Evolutionary conservation across 2,888 invertebrate genomes (phyloP).

Genomic region (Xestia c-nigrum): DNA sequence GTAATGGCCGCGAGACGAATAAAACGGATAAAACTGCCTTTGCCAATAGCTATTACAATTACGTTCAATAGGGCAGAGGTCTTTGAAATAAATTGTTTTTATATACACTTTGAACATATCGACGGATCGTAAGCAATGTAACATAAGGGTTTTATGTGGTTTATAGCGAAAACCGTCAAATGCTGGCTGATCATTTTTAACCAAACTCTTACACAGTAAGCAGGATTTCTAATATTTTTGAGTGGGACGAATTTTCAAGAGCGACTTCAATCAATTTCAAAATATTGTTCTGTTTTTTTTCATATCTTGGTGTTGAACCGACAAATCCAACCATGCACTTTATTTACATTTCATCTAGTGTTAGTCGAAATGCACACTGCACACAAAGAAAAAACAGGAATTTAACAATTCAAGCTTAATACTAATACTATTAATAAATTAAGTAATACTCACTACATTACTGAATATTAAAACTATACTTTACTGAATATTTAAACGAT

Average conservation of each 20-base stretch:
- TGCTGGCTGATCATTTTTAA: background rate
- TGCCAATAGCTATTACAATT: constrained; percentile 52
- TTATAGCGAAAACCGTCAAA: background rate
- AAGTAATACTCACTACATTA: background rate
- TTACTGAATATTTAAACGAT: too few relatives aligned
- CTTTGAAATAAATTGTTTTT: constrained; percentile 47
- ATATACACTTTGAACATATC: constrained; percentile 31
- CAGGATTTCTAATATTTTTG: background rate
- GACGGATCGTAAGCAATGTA: background rate
- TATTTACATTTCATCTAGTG: background rate
- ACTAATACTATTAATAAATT: too few relatives aligned
- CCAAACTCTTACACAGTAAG: background rate
- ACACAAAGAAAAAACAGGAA: background rate
- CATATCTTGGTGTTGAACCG: background rate
- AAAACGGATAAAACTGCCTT: constrained; percentile 64
- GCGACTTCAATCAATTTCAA: background rate
- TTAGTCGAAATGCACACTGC: background rate
- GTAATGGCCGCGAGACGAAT: constrained; percentile 70
- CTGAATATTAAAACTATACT: too few relatives aligned
- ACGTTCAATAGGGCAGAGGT: constrained; percentile 45
- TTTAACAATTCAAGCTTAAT: background rate
- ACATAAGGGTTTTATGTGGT: background rate
- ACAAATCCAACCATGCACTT: background rate
- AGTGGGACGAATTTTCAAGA: background rate
- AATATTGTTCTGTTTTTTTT: background rate